phyloP scores from a whole-genome alignment of 1,140 invertebrate species.

The Solenopsis invicta region DNA sequence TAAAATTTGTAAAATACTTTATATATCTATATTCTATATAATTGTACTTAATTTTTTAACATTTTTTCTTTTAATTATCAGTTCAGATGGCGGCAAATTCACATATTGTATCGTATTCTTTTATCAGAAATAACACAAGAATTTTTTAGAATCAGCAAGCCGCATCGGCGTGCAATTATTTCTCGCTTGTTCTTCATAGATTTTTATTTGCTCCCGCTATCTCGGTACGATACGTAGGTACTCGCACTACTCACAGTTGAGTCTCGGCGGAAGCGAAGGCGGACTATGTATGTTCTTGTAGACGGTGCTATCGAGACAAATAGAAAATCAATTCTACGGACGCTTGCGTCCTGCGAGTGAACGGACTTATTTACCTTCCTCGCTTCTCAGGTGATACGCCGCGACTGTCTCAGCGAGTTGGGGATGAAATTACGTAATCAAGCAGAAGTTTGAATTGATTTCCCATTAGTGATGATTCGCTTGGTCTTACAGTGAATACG shows the following conservation, averaged over 20 bases:
- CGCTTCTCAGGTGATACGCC: constrained; percentile 19
- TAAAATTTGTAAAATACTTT: not conserved
- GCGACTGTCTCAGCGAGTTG: constrained; percentile 9
- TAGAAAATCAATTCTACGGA: constrained; percentile 72
- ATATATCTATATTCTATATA: not conserved
- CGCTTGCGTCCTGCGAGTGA: constrained; percentile 36
- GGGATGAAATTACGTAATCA: constrained; percentile 56
- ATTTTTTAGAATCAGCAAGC: constrained; percentile 28
- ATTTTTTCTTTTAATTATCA: not conserved
- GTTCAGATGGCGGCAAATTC: not conserved
- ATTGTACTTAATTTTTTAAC: not conserved
- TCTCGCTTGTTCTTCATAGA: not conserved
- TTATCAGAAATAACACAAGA: not conserved
- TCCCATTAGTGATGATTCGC: not conserved
- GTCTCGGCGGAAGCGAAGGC: constrained; percentile 8
- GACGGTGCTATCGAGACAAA: constrained; percentile 64
- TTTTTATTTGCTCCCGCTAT: constrained; percentile 37
- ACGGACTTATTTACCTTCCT: constrained; percentile 64
- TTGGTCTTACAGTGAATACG: not conserved
- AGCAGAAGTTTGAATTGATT: constrained; percentile 55
- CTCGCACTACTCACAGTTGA: not conserved
- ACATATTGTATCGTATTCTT: not conserved
- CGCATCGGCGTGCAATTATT: constrained; percentile 23
- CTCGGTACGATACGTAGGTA: constrained; percentile 12
- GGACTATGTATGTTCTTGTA: not conserved